phyloP scores from a whole-genome alignment of 2,113 vertebrate species.

The Alectura lathami region DNA sequence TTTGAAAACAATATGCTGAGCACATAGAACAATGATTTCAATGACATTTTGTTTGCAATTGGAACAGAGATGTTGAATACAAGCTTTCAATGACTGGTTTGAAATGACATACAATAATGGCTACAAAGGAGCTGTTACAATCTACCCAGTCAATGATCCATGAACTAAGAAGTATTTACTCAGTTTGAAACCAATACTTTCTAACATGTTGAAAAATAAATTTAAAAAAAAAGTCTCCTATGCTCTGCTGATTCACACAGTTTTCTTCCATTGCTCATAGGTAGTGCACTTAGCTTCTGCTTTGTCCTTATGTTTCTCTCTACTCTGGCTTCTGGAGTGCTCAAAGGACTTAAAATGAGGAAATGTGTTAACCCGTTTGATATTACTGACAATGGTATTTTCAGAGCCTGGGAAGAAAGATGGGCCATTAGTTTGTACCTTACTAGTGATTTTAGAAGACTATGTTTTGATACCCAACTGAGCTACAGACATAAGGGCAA shows the following conservation, averaged over 20 bases:
- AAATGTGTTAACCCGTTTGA: not conserved
- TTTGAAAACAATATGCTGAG: constrained; percentile 25
- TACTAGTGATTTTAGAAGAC: not conserved
- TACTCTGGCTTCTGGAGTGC: not conserved
- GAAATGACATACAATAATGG: constrained; percentile 46
- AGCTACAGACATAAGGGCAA: not conserved
- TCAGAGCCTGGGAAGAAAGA: not conserved
- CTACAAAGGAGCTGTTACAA: constrained; percentile 32
- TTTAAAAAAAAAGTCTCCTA: not conserved
- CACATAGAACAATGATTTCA: constrained; percentile 5
- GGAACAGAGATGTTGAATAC: not conserved
- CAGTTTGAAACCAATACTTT: constrained; percentile 40
- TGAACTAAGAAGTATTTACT: constrained; percentile 54
- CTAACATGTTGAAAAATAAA: constrained; percentile 50
- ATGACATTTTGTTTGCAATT: not conserved
- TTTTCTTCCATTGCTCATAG: not conserved
- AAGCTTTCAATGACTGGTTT: constrained; percentile 1
- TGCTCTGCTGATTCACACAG: not conserved
- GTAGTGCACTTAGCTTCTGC: not conserved
- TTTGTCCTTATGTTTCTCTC: not conserved
- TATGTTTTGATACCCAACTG: not conserved
- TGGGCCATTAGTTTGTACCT: not conserved
- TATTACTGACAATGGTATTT: not conserved
- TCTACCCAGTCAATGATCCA: constrained; percentile 58
- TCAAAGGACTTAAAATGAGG: not conserved